Base-by-base conservation (phyloP, 2,888 invertebrate species). In the Endomychus coccineus region DNA sequence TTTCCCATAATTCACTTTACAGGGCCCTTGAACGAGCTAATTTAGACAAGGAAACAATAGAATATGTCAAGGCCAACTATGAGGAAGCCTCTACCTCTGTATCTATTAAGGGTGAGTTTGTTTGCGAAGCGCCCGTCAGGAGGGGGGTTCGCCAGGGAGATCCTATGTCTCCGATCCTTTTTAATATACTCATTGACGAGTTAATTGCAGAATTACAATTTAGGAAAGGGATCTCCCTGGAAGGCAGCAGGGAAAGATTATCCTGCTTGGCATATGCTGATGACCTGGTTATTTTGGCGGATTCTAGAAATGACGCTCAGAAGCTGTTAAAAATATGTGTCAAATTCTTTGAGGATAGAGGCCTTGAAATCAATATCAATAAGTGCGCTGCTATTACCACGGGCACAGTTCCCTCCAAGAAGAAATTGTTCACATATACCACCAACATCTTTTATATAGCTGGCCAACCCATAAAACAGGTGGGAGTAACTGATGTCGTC, bases 211-310 rank as follows among this genome's bases (percentile, higher is more conserved):
- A 17, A 7, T 23, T 32, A n/a, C 19, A 32, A n/a, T 3, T 23
- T 5, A 12, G 19, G 3, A 24, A 17, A 10, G 33, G 19, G 7
- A 15, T 15, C 14, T 13, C 15, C n/a, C 2, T 47, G 27, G n/a
- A n/a, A n/a, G n/a, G n/a, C n/a, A 34, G 10, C 3, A 6, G 45
- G 40, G 2, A 45, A 45, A 16, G 45, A 43, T 9, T 53, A 54
- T 35, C 52, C 50, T 1, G 32, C 23, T 4, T 32, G 3, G 32
- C 32, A 12, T 32, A 12, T 14, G 32, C 37, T 2, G 37, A 32
- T 21, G 31, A 37, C 12, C 21, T 37, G n/a, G 7, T 37, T 2
- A 5, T 37, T 2, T 12, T 36, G 10, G 28, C 21, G 11, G 17
- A 22, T 7, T 9, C 19, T 21, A 9, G 13, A 3, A 37, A 15